Percentiles rank a stretch among this genome's conserved stretches.
These are phyloP conservation scores for Tridacna gigas DNA, from an alignment of 2,888 invertebrate genomes.

Conservation along the genomic window DNA sequence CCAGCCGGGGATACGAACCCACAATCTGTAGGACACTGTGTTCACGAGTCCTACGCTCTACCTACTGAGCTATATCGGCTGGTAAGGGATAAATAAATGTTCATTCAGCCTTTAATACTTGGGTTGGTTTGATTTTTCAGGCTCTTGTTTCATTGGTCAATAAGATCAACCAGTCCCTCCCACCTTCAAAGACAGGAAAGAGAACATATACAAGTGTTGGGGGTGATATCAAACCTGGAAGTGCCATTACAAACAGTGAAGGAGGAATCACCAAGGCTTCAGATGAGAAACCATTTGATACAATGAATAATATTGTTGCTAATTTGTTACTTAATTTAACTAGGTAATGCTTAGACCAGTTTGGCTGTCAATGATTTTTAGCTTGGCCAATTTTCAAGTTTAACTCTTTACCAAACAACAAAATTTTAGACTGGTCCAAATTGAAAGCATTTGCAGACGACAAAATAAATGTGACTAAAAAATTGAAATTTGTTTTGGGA, in stretches of 20 bases:
- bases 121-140: slow-evolving; percentile 67
- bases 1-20: too few relatives aligned
- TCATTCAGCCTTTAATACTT: neutral
- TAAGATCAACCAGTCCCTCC: slow-evolving; percentile 81
- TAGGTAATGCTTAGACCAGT: slow-evolving; percentile 73
- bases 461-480: too few relatives aligned
- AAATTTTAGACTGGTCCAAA: too few relatives aligned
- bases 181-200: slow-evolving; percentile 80
- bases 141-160: slow-evolving; percentile 83
- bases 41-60: too few relatives aligned
- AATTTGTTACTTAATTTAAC: slow-evolving; percentile 85
- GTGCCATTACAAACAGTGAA: slow-evolving; percentile 78
- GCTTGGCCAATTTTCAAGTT: too few relatives aligned
- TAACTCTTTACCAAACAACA: neutral
- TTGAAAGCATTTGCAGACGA: too few relatives aligned
- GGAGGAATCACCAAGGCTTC: slow-evolving; percentile 76
- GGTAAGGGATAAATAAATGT: too few relatives aligned
- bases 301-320: slow-evolving; percentile 86
- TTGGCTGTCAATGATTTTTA: too few relatives aligned
- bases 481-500: too few relatives aligned
- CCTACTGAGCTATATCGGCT: too few relatives aligned
- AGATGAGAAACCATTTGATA: slow-evolving; percentile 84
- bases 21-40: too few relatives aligned
- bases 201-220: slow-evolving; percentile 72
- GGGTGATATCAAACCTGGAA: slow-evolving; percentile 76